Percentiles rank a stretch among this genome's conserved stretches.
These are phyloP conservation scores for Vireo griseus DNA, from an alignment of 2,797 vertebrate genomes.

Conservation along the genomic window DNA sequence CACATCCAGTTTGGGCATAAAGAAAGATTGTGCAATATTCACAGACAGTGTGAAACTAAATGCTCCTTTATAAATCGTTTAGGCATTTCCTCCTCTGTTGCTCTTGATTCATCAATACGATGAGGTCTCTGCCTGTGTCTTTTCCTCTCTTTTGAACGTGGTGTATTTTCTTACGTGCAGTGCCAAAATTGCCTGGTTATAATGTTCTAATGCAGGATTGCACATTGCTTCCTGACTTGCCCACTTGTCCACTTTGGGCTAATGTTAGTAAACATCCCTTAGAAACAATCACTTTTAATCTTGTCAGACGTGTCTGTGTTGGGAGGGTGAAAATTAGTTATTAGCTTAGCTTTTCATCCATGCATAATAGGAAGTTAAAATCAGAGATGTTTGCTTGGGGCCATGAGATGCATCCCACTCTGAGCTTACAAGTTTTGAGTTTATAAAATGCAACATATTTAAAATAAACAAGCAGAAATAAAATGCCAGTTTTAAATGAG, in stretches of 20 bases:
- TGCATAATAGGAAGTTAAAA: constrained; percentile 56
- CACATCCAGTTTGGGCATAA: neutral
- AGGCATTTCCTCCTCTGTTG: neutral
- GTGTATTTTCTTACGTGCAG: neutral
- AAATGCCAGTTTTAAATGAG: constrained; percentile 16
- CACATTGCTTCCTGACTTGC: neutral
- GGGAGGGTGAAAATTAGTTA: constrained; percentile 54
- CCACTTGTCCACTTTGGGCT: constrained; percentile 9
- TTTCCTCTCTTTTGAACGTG: neutral
- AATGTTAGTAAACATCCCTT: constrained; percentile 15
- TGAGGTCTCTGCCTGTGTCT: neutral
- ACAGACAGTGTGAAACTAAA: neutral
- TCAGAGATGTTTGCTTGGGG: constrained; percentile 37
- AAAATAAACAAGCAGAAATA: constrained; percentile 30
- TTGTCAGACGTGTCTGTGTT: constrained; percentile 19
- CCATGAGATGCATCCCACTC: constrained; percentile 3
- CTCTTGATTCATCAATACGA: neutral
- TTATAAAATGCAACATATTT: constrained; percentile 39
- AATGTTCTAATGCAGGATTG: neutral
- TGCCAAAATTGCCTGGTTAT: neutral
- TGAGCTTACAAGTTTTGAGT: constrained; percentile 9
- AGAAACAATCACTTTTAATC: constrained; percentile 31
- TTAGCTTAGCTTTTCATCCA: constrained; percentile 58
- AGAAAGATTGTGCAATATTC: neutral
- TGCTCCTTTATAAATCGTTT: neutral